A percentile compares a stretch with the other conserved stretches of the same genome.
Evolutionary conservation across 2,888 invertebrate species (phyloP).

Genomic region (Hypolimnas misippus): DNA sequence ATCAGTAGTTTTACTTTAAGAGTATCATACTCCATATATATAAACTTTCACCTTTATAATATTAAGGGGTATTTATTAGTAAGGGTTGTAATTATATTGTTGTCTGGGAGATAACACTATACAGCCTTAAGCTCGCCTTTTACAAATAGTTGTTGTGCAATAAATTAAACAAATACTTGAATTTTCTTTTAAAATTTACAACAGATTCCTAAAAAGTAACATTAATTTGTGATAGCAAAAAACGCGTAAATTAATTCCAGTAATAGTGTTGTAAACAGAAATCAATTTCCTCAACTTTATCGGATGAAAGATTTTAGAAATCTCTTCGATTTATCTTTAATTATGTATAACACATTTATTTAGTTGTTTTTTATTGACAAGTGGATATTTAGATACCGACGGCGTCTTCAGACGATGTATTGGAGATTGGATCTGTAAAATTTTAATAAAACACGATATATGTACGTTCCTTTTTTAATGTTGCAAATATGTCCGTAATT

Average conservation of each 20-base stretch:
- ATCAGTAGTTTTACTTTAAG: too few relatives aligned
- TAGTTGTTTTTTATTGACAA: background rate
- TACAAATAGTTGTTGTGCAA: too few relatives aligned
- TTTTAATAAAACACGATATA: slow-evolving; percentile 2
- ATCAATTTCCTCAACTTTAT: background rate
- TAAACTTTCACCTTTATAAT: too few relatives aligned
- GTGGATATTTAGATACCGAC: background rate
- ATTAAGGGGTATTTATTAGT: too few relatives aligned
- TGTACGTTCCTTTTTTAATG: background rate
- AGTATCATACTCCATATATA: too few relatives aligned
- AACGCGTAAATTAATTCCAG: background rate
- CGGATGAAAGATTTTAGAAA: background rate
- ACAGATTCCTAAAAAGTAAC: background rate
- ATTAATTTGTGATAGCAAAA: slow-evolving; percentile 3
- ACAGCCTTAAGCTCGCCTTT: too few relatives aligned
- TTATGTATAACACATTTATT: slow-evolving; percentile 2
- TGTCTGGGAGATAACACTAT: too few relatives aligned
- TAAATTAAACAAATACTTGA: too few relatives aligned
- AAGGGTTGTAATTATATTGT: too few relatives aligned
- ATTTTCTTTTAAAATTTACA: background rate
- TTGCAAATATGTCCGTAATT: background rate
- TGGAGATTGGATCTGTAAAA: background rate
- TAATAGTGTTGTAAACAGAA: background rate
- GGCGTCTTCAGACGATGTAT: background rate
- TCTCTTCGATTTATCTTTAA: background rate